These are phyloP conservation scores for Rhagologus leucostigma DNA, from an alignment of 2,113 vertebrate genomes.

Conservation along the genomic window DNA sequence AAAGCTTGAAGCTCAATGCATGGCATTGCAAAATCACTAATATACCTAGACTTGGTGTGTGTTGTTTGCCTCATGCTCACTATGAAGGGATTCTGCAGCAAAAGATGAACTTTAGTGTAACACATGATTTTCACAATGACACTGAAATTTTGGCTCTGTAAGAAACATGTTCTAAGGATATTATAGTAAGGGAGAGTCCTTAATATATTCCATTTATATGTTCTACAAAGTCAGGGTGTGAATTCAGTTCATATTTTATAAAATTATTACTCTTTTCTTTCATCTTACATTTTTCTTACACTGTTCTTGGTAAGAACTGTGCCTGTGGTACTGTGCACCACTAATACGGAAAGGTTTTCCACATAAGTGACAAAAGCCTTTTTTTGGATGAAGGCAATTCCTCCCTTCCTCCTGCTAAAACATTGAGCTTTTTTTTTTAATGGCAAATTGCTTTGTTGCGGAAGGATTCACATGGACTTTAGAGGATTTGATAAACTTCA, in stretches of 20 bases:
- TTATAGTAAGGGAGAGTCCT: not conserved
- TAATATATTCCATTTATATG: not conserved
- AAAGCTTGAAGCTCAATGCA: not conserved
- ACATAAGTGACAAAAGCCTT: not conserved
- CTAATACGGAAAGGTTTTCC: not conserved
- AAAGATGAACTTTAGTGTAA: not conserved
- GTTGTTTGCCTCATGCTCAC: not conserved
- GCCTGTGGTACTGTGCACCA: not conserved
- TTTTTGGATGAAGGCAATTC: not conserved
- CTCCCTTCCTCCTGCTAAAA: not conserved
- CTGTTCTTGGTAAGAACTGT: not conserved
- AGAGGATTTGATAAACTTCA: not conserved
- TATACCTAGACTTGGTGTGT: not conserved
- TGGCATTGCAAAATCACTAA: not conserved
- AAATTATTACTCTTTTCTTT: not conserved
- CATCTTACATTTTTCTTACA: not conserved
- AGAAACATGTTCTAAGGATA: not conserved
- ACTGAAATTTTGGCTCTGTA: not conserved
- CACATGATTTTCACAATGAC: not conserved
- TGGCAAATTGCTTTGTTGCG: not conserved
- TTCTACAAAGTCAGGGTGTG: not conserved
- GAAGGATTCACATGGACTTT: not conserved
- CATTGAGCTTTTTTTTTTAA: accelerated
- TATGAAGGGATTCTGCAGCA: not conserved
- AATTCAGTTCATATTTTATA: not conserved